Evolutionary conservation across 2,888 invertebrate species (phyloP).

Genomic region (Stenodema calcarata): DNA sequence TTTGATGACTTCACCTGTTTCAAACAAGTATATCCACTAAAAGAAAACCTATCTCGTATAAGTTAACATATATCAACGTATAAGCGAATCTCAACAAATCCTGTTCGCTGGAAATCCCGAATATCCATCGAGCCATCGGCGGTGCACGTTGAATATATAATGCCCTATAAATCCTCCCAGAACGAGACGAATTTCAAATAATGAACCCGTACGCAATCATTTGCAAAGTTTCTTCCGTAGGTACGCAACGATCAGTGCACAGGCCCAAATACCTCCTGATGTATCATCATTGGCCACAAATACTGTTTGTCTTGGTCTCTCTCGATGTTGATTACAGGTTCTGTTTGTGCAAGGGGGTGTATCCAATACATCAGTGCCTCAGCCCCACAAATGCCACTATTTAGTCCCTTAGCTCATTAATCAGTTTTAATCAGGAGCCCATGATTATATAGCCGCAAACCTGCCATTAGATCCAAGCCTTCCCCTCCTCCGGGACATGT

Average conservation of each 20-base stretch:
- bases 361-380: constrained; percentile 45
- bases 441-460: constrained; percentile 50
- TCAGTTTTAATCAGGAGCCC: constrained; percentile 53
- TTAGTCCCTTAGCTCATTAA: constrained; percentile 52
- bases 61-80: too few relatives aligned
- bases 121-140: neutral
- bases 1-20: too few relatives aligned
- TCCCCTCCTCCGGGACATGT: constrained; percentile 50
- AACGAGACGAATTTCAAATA: neutral
- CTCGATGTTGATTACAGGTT: constrained; percentile 35
- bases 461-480: constrained; percentile 50
- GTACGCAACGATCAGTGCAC: neutral
- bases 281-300: constrained; percentile 40
- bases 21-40: too few relatives aligned
- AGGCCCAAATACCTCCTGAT: neutral
- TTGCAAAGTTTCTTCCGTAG: neutral
- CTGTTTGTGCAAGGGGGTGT: constrained; percentile 28
- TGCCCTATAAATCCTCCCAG: neutral
- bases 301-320: constrained; percentile 35
- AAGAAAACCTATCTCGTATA: too few relatives aligned
- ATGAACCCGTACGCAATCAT: neutral
- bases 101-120: neutral
- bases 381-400: constrained; percentile 53
- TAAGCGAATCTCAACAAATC: neutral
- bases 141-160: neutral